Evolutionary conservation across 2,888 invertebrate genomes (phyloP).

Genomic region (Stictocephala bisonia): DNA sequence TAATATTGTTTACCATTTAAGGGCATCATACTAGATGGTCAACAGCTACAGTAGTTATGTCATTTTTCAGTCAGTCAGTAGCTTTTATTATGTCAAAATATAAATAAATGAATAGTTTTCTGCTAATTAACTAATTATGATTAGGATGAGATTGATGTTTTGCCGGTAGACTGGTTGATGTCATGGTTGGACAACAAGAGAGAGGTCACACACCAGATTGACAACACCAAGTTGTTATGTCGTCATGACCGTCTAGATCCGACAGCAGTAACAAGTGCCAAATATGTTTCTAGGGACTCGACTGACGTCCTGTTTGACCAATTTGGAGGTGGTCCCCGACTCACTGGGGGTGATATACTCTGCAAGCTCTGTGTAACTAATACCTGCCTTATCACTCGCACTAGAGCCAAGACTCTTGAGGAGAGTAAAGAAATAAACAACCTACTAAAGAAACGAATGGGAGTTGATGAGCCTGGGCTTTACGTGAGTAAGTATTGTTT

Average conservation of each 20-base stretch:
- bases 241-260: conserved; percentile 66
- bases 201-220: conserved; percentile 64
- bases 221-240: conserved; percentile 66
- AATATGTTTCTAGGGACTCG: conserved; percentile 64
- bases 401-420: conserved; percentile 66
- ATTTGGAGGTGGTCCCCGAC: conserved; percentile 66
- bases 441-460: conserved; percentile 64
- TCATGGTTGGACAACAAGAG: conserved; percentile 65
- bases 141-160: conserved; percentile 65
- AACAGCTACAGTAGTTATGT: too few species aligned
- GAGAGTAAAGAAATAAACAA: conserved; percentile 67
- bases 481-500: conserved; percentile 70
- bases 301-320: conserved; percentile 66
- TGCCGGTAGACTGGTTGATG: conserved; percentile 68
- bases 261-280: conserved; percentile 64
- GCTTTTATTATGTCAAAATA: too few species aligned
- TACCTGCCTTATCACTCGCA: conserved; percentile 65
- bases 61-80: too few species aligned
- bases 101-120: too few species aligned
- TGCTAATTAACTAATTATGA: too few species aligned
- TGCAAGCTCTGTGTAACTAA: conserved; percentile 67
- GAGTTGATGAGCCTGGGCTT: conserved; percentile 63
- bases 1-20: too few species aligned
- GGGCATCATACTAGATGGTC: too few species aligned
- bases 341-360: conserved; percentile 62